phyloP scores from a whole-genome alignment of 92 coral and sea anemone genomes.

The Umimayanthus chanpuru region DNA sequence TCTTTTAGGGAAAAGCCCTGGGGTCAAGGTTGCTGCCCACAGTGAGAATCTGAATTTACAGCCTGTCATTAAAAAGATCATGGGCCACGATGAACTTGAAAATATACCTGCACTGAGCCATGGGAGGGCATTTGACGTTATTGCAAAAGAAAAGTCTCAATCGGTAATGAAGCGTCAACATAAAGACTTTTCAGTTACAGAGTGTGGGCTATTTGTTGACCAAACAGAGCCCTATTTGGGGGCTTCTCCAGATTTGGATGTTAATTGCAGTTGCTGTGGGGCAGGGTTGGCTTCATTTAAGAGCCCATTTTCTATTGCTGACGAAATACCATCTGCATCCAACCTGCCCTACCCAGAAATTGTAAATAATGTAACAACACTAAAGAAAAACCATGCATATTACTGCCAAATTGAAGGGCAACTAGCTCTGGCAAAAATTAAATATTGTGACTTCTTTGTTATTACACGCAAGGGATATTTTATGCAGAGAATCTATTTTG shows the following conservation, averaged over 20 bases:
- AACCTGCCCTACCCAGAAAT: slow-evolving; percentile 26
- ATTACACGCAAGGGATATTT: slow-evolving; percentile 27
- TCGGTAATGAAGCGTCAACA: neutral
- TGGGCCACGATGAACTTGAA: slow-evolving; percentile 12
- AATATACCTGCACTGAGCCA: slow-evolving; percentile 30
- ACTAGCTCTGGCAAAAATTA: slow-evolving; percentile 15
- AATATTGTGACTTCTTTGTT: slow-evolving; percentile 32
- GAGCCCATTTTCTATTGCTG: slow-evolving; percentile 26
- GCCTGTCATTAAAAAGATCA: slow-evolving; percentile 3
- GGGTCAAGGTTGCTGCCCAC: slow-evolving; percentile 18
- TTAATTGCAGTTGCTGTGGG: slow-evolving; percentile 32
- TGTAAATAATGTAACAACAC: slow-evolving; percentile 12
- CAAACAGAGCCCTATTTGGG: slow-evolving; percentile 14
- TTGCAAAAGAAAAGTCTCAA: slow-evolving; percentile 30
- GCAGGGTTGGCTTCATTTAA: slow-evolving; percentile 28
- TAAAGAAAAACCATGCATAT: slow-evolving; percentile 29
- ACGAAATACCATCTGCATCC: slow-evolving; percentile 11
- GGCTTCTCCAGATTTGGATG: slow-evolving; percentile 27
- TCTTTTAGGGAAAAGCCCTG: too few relatives aligned
- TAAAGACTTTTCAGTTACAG: slow-evolving; percentile 9
- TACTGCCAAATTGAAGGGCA: slow-evolving; percentile 40
- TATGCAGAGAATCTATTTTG: slow-evolving; percentile 9
- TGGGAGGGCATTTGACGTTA: slow-evolving; percentile 6
- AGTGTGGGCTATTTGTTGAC: slow-evolving; percentile 39
- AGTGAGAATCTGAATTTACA: neutral